A percentile compares a stretch with the other conserved stretches of the same genome.
Conservation (phyloP, 2,797 vertebrate species). For the Miichthys miiuy region DNA sequence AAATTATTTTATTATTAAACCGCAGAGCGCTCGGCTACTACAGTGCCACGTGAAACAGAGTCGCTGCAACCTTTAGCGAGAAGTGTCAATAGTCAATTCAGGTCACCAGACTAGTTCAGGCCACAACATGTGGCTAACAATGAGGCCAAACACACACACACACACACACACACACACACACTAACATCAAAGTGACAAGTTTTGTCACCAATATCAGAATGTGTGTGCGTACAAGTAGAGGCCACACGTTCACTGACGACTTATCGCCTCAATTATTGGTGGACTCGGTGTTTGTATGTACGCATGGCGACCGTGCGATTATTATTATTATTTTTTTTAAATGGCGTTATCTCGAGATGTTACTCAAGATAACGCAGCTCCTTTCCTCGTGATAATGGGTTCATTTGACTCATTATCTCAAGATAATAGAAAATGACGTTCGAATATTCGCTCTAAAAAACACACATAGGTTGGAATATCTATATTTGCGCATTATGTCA, state of each 20-base stretch:
- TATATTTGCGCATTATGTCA: too few relatives aligned
- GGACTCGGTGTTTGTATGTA: neutral
- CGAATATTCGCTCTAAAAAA: too few relatives aligned
- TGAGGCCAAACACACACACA: neutral
- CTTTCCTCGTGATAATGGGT: too few relatives aligned
- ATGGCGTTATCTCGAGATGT: too few relatives aligned
- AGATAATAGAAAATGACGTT: too few relatives aligned
- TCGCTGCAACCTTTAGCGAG: slow-evolving; percentile 41
- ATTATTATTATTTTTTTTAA: too few relatives aligned
- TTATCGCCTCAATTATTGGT: neutral
- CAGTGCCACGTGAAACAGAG: slow-evolving; percentile 23
- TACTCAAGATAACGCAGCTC: too few relatives aligned
- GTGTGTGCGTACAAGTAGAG: neutral
- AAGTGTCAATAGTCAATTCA: slow-evolving; percentile 63
- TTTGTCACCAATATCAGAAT: neutral
- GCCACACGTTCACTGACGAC: neutral
- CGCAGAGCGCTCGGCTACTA: slow-evolving; percentile 15
- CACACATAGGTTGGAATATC: too few relatives aligned
- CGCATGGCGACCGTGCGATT: too few relatives aligned
- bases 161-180: too few relatives aligned
- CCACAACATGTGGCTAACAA: slow-evolving; percentile 32
- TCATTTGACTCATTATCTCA: too few relatives aligned
- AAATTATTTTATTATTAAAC: neutral
- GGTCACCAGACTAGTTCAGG: slow-evolving; percentile 63
- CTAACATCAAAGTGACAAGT: neutral